Percentiles rank a stretch among this genome's conserved stretches.
phyloP scores from a whole-genome alignment of 2,888 invertebrate species.

The Cryptophagus acutangulus region DNA sequence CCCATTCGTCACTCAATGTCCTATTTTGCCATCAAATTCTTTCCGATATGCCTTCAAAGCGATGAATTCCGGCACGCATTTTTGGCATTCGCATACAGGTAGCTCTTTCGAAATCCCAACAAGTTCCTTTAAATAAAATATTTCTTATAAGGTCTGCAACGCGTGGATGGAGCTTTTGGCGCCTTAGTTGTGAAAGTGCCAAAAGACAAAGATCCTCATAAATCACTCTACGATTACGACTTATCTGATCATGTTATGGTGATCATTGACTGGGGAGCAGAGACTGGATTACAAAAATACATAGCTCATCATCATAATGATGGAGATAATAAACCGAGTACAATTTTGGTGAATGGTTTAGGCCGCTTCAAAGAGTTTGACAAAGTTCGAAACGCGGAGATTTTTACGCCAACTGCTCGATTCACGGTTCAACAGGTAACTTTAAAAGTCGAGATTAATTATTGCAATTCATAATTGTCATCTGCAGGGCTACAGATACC shows the following conservation, averaged over 20 bases:
- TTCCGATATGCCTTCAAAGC: constrained; percentile 75
- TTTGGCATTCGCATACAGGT: constrained; percentile 76
- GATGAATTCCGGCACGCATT: constrained; percentile 72
- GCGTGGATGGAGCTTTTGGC: constrained; percentile 81
- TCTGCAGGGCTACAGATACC: constrained; percentile 64
- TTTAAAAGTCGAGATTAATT: neutral
- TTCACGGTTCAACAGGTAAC: constrained; percentile 64
- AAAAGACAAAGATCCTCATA: constrained; percentile 58
- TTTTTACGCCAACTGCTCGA: constrained; percentile 57
- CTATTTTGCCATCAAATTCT: constrained; percentile 68
- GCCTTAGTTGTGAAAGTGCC: constrained; percentile 70
- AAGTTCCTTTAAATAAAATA: constrained; percentile 14
- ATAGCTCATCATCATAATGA: constrained; percentile 78
- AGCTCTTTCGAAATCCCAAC: constrained; percentile 16
- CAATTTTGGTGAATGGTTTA: constrained; percentile 76
- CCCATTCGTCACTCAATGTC: constrained; percentile 80
- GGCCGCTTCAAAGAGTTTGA: constrained; percentile 57
- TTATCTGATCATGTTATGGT: constrained; percentile 69
- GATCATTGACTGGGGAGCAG: constrained; percentile 79
- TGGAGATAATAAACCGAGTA: constrained; percentile 78
- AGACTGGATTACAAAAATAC: constrained; percentile 68
- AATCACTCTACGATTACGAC: constrained; percentile 72
- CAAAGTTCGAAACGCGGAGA: constrained; percentile 37
- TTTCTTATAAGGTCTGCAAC: constrained; percentile 63
- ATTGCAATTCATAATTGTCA: too few relatives aligned